phyloP scores from a whole-genome alignment of 1,140 invertebrate genomes.

The Drosophila equinoxialis region DNA sequence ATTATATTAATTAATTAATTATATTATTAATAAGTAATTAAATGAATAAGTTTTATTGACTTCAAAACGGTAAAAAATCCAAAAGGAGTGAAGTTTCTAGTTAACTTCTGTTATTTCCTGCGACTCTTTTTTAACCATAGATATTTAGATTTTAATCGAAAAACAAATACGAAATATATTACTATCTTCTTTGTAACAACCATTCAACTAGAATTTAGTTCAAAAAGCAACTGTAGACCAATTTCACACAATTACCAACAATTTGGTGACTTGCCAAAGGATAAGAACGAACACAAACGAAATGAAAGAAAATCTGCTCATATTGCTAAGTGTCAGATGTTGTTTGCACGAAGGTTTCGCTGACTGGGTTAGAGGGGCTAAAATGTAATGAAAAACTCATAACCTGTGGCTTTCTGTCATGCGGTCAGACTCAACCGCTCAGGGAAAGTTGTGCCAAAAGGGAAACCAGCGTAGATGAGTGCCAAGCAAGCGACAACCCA shows the following conservation, averaged over 20 bases:
- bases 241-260: slow-evolving; percentile 47
- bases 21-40: no score
- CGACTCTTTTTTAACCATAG: no score
- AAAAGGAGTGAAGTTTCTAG: no score
- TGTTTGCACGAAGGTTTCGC: not conserved
- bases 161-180: no score
- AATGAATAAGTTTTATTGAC: no score
- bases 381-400: slow-evolving; percentile 76
- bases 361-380: slow-evolving; percentile 35
- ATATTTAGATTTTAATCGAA: no score
- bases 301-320: slow-evolving; percentile 56
- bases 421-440: slow-evolving; percentile 63
- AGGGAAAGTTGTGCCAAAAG: slow-evolving; percentile 31
- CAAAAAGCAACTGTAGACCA: slow-evolving; percentile 18
- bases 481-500: not conserved
- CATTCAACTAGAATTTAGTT: not conserved
- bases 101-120: no score
- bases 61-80: no score
- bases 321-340: slow-evolving; percentile 20
- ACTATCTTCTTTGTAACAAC: no score
- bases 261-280: slow-evolving; percentile 59
- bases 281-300: slow-evolving; percentile 32
- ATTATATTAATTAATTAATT: no score
- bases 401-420: slow-evolving; percentile 76
- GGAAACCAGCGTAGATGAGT: not conserved